Evolutionary conservation across 2,113 vertebrate species (phyloP).

Genomic region (Diphyllodes magnificus): DNA sequence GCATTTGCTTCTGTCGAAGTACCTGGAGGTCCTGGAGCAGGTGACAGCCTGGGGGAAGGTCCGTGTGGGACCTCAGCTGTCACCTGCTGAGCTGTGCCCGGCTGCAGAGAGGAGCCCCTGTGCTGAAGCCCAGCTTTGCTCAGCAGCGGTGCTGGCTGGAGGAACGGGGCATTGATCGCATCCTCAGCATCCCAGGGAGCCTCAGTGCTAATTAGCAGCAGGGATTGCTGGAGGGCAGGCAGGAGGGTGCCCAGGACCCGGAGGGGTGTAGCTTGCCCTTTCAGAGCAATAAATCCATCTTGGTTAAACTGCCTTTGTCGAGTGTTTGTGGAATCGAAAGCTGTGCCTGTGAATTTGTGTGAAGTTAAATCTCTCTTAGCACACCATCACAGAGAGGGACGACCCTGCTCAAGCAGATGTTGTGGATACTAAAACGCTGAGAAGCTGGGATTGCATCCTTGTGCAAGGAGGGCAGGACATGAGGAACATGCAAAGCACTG

Average conservation of each 20-base stretch:
- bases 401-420: neutral
- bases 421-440: neutral
- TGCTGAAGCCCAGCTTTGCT: neutral
- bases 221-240: constrained; percentile 47
- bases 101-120: neutral
- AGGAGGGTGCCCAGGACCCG: neutral
- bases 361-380: constrained; percentile 13
- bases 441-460: neutral
- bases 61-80: neutral
- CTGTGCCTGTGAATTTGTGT: neutral
- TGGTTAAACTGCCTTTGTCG: constrained; percentile 19
- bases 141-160: neutral
- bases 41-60: neutral
- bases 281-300: constrained; percentile 50
- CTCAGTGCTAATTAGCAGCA: constrained; percentile 58
- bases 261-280: neutral
- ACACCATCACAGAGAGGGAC: neutral
- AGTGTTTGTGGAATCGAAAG: constrained; percentile 5
- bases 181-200: neutral
- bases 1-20: accelerated
- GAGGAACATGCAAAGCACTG: neutral
- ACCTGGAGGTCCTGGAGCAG: neutral
- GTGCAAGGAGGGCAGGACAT: neutral
- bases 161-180: neutral
- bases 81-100: neutral